A percentile compares a stretch with the other conserved stretches of the same genome.
phyloP scores from a whole-genome alignment of 2,113 vertebrate genomes.

The Saguinus midas region DNA sequence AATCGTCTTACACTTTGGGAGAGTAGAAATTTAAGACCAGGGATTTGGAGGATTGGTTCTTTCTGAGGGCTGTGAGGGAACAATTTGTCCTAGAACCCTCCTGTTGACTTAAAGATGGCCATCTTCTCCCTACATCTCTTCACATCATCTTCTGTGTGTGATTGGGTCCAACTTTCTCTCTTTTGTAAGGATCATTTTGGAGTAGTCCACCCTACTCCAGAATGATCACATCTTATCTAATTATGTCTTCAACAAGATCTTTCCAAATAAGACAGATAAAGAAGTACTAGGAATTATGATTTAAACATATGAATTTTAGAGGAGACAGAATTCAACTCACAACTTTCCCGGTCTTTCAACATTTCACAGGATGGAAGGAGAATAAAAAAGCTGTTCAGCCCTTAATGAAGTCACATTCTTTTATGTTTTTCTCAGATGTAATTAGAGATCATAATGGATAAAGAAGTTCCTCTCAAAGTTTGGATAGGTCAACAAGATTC shows the following conservation, averaged over 20 bases:
- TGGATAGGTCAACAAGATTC: background rate
- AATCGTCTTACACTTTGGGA: background rate
- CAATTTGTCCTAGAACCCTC: background rate
- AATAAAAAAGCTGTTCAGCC: background rate
- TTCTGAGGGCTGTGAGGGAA: background rate
- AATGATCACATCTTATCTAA: background rate
- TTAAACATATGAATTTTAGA: background rate
- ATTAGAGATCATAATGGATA: background rate
- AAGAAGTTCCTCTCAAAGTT: background rate
- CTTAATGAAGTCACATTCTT: background rate
- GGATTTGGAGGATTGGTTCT: background rate
- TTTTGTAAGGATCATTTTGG: background rate
- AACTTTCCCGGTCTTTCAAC: background rate
- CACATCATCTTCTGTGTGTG: background rate
- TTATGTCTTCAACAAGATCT: background rate
- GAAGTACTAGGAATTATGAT: background rate
- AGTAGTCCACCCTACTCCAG: rapidly evolving
- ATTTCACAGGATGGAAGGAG: background rate
- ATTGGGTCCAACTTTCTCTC: background rate
- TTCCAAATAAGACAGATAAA: background rate
- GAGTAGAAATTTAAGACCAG: background rate
- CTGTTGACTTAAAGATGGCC: background rate
- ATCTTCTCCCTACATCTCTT: background rate
- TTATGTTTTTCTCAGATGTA: background rate
- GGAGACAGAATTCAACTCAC: background rate